Conservation (phyloP, 2,888 invertebrate genomes). For the Melanostoma mellinum region DNA sequence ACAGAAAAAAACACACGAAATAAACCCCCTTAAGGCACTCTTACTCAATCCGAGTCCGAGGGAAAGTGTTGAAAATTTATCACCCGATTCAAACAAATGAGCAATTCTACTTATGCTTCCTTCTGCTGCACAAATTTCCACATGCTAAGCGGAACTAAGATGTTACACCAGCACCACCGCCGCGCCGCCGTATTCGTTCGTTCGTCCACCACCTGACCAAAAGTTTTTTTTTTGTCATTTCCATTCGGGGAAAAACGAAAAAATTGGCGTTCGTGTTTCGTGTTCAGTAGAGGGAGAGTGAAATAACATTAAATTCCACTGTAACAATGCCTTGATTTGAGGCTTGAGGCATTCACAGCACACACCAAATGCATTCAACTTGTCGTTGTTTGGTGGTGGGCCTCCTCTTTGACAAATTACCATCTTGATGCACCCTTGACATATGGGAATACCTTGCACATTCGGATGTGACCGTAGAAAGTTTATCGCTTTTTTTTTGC, state of each 20-base stretch:
- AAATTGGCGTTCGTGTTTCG: too few species aligned
- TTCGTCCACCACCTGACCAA: constrained; percentile 61
- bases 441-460: constrained; percentile 70
- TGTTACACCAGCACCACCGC: constrained; percentile 33
- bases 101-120: constrained; percentile 56
- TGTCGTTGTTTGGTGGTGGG: constrained; percentile 50
- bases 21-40: constrained; percentile 51
- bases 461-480: constrained; percentile 65
- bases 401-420: constrained; percentile 72
- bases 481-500: constrained; percentile 36
- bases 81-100: constrained; percentile 66
- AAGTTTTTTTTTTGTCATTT: constrained; percentile 20
- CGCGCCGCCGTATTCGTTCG: not conserved
- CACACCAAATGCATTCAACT: constrained; percentile 51
- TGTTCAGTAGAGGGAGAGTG: constrained; percentile 15
- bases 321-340: constrained; percentile 64
- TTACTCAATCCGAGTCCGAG: constrained; percentile 61
- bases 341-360: constrained; percentile 58
- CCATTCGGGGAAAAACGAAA: not conserved
- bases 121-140: constrained; percentile 36
- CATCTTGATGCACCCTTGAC: constrained; percentile 73
- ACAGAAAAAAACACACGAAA: constrained; percentile 8
- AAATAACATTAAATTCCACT: constrained; percentile 39
- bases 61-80: constrained; percentile 72
- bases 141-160: constrained; percentile 62